Percentiles rank a stretch among this genome's conserved stretches.
Evolutionary conservation across 92 coral and sea anemone species (phyloP).

Genomic region (Phenganax subtilis): DNA sequence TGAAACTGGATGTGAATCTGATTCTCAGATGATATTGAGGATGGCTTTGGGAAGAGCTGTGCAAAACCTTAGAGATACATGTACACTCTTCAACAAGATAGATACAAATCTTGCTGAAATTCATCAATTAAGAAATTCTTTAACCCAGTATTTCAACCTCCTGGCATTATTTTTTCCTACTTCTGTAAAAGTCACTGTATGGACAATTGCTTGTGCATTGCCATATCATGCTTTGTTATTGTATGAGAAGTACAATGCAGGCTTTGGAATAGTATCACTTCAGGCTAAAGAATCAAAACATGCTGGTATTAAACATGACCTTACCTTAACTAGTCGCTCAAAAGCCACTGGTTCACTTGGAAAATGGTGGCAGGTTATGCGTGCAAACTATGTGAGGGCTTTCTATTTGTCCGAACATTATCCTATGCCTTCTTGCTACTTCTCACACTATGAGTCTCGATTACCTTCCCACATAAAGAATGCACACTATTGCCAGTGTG

Average conservation of each 20-base stretch:
- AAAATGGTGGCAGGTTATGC: constrained; percentile 51
- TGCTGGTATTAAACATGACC: constrained; percentile 47
- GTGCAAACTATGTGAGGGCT: constrained; percentile 51
- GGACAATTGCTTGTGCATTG: no score
- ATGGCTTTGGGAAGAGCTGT: neutral
- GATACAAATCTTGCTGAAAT: constrained; percentile 7
- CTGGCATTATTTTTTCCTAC: constrained; percentile 40
- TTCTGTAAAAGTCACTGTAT: no score
- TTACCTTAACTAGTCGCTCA: constrained; percentile 40
- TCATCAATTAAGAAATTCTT: constrained; percentile 38
- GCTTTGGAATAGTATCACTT: constrained; percentile 31
- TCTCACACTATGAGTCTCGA: neutral
- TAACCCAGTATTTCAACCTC: constrained; percentile 36
- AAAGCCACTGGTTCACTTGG: constrained; percentile 7
- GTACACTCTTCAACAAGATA: neutral
- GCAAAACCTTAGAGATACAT: neutral
- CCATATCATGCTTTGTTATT: constrained; percentile 39
- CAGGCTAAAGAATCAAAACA: constrained; percentile 31
- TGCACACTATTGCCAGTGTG: neutral
- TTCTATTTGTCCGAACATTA: constrained; percentile 45
- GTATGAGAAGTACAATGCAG: constrained; percentile 36
- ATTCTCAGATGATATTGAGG: neutral
- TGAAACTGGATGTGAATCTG: constrained; percentile 10
- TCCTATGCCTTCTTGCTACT: constrained; percentile 1
- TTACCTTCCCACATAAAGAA: neutral